Conservation (phyloP, 2,113 vertebrate species). For the Hippocampus guttulatus region DNA sequence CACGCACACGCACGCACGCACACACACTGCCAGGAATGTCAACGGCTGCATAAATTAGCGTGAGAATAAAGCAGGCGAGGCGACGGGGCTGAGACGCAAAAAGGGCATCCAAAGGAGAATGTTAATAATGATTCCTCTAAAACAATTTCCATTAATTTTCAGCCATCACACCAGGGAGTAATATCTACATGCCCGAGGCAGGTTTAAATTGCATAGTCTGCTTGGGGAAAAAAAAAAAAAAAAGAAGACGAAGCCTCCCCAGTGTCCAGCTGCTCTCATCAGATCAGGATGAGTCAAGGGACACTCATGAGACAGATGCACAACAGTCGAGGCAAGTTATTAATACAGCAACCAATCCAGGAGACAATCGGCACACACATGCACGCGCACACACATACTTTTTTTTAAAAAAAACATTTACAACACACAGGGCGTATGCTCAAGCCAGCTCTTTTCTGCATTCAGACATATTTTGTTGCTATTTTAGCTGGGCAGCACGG, state of each 20-base stretch:
- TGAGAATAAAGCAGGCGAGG: conserved; percentile 52
- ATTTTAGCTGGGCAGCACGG: conserved; percentile 10
- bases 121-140: conserved; percentile 79
- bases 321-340: conserved; percentile 54
- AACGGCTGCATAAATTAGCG: conserved; percentile 59
- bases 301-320: conserved; percentile 61
- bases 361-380: conserved; percentile 9
- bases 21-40: conserved; percentile 54
- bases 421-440: background rate
- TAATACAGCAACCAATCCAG: conserved; percentile 35
- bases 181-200: conserved; percentile 77
- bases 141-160: conserved; percentile 82
- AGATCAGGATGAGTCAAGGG: conserved; percentile 57
- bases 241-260: conserved; percentile 67
- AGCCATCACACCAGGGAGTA: conserved; percentile 71
- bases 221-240: conserved; percentile 33
- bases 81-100: conserved; percentile 64
- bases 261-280: conserved; percentile 68
- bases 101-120: conserved; percentile 79
- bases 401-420: background rate
- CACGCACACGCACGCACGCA: background rate
- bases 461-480: conserved; percentile 7
- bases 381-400: background rate
- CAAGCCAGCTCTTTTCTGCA: background rate
- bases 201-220: conserved; percentile 79